Conservation (phyloP, 2,113 vertebrate species). For the Gadus chalcogrammus region DNA sequence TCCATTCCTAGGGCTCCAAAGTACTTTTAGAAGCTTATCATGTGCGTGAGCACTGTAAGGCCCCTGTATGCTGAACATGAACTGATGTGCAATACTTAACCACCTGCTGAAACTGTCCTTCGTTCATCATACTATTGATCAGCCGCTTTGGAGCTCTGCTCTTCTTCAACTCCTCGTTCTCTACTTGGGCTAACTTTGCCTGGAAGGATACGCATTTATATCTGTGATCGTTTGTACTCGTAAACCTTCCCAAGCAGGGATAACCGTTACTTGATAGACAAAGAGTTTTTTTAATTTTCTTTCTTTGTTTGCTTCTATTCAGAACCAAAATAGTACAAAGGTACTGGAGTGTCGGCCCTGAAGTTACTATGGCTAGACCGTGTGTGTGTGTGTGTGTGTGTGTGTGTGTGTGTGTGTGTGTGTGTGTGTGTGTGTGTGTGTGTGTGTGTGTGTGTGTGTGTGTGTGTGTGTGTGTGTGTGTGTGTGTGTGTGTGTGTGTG, state of each 20-base stretch:
- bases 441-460: conserved; percentile 8
- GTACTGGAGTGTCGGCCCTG: not conserved
- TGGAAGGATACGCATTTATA: too few species aligned
- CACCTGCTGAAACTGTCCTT: not conserved
- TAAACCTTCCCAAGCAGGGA: too few species aligned
- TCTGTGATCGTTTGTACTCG: too few species aligned
- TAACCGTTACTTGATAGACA: too few species aligned
- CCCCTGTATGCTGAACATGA: not conserved
- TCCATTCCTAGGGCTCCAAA: not conserved
- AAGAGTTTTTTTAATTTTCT: too few species aligned
- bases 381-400: conserved; percentile 9
- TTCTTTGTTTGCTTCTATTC: too few species aligned
- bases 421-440: conserved; percentile 8
- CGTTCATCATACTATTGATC: not conserved
- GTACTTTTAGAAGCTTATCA: not conserved
- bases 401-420: conserved; percentile 7
- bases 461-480: conserved; percentile 8
- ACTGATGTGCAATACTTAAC: conserved; percentile 27
- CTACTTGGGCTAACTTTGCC: not conserved
- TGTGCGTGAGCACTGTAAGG: not conserved
- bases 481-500: conserved; percentile 8
- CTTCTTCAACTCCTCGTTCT: not conserved
- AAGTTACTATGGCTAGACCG: conserved; percentile 22
- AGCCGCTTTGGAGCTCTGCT: not conserved
- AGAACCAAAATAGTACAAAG: not conserved